These are phyloP conservation scores for Physeter macrocephalus DNA, from an alignment of 2,113 vertebrate species.

Conservation along the genomic window DNA sequence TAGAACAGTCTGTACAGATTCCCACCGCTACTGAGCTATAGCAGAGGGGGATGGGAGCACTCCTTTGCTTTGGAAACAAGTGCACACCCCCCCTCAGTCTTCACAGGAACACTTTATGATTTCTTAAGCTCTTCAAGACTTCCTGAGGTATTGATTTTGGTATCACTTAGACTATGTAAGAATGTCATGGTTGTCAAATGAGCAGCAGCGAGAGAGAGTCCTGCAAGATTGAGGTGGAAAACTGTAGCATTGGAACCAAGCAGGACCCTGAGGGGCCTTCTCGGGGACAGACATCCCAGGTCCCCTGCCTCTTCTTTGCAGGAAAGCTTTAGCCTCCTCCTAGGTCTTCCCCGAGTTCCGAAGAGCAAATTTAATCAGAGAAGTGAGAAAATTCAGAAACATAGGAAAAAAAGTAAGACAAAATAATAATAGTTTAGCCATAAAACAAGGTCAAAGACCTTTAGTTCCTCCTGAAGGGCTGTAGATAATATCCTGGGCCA, in stretches of 20 bases:
- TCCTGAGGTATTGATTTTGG: neutral
- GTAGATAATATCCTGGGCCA: neutral
- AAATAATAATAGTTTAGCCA: neutral
- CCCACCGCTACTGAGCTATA: neutral
- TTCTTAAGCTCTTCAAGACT: neutral
- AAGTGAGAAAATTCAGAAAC: neutral
- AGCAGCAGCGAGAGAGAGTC: neutral
- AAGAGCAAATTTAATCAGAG: neutral
- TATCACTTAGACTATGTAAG: neutral
- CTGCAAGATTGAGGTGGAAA: neutral
- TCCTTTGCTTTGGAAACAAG: neutral
- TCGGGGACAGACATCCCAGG: neutral
- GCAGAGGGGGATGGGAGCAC: neutral
- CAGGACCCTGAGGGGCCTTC: neutral
- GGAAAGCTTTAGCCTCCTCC: neutral
- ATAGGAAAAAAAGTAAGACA: neutral
- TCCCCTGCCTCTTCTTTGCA: neutral
- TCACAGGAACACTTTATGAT: neutral
- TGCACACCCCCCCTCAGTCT: neutral
- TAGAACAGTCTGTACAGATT: neutral
- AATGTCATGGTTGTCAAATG: neutral
- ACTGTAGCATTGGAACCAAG: neutral
- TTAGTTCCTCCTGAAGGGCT: neutral
- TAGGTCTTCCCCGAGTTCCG: neutral
- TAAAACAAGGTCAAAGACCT: neutral